Conservation (phyloP, 2,797 vertebrate species). For the Myotis findleyi region DNA sequence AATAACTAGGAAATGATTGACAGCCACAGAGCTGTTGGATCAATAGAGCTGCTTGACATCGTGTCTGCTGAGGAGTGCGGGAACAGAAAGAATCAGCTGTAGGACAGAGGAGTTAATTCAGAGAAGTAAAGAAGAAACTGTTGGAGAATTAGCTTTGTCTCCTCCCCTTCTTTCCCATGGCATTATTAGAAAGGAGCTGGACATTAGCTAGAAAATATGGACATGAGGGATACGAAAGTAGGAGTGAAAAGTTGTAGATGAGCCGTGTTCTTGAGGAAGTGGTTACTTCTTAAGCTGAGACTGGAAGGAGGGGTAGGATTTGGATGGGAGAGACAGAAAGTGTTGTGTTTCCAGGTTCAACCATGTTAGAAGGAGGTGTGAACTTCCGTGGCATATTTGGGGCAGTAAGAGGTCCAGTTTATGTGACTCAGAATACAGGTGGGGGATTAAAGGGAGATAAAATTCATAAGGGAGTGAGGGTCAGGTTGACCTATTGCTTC, state of each 20-base stretch:
- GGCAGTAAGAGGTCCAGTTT: background rate
- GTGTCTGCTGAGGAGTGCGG: constrained; percentile 82
- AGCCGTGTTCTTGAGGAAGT: background rate
- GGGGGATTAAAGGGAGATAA: background rate
- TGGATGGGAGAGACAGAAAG: background rate
- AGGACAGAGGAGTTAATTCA: constrained; percentile 81
- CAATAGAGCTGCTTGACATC: constrained; percentile 86
- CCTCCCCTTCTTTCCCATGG: background rate
- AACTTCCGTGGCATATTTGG: background rate
- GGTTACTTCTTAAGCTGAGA: background rate
- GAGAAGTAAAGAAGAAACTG: constrained; percentile 40
- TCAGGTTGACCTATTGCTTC: background rate
- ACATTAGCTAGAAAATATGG: constrained; percentile 33
- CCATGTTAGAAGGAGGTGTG: background rate
- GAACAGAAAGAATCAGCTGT: constrained; percentile 78
- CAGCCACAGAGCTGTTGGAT: constrained; percentile 83
- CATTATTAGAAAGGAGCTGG: constrained; percentile 36
- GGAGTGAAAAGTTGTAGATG: constrained; percentile 22
- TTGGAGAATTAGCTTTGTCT: constrained; percentile 50
- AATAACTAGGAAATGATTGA: constrained; percentile 85
- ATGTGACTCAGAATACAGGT: background rate
- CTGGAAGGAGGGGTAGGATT: background rate
- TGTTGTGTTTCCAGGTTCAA: background rate
- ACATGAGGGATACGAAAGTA: background rate
- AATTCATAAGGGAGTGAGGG: background rate